phyloP scores from a whole-genome alignment of 2,888 invertebrate genomes.

The Phrixothrix hirtus region DNA sequence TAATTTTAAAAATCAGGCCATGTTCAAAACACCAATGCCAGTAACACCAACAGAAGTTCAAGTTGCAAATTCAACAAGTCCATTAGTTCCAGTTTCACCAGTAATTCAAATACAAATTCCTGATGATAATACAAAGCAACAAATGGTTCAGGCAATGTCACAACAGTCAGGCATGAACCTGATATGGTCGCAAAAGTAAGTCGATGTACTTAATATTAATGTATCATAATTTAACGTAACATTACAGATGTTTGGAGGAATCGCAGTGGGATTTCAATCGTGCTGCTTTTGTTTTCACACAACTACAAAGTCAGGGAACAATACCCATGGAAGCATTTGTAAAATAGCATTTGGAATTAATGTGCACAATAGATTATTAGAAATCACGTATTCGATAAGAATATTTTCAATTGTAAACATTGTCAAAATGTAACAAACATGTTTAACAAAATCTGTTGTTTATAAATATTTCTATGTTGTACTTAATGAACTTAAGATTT shows the following conservation, averaged over 20 bases:
- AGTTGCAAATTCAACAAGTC: not conserved
- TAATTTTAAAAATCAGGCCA: no score
- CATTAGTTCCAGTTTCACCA: slow-evolving; percentile 30
- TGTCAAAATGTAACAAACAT: no score
- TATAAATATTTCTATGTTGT: no score
- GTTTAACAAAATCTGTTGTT: no score
- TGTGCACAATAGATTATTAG: no score
- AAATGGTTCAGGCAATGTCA: slow-evolving; percentile 73
- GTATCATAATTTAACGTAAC: no score
- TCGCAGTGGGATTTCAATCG: slow-evolving; percentile 85
- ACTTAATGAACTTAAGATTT: no score
- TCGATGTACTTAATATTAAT: no score
- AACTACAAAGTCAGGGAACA: slow-evolving; percentile 75
- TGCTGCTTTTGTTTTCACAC: slow-evolving; percentile 77
- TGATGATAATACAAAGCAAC: slow-evolving; percentile 67
- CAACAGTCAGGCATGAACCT: slow-evolving; percentile 82
- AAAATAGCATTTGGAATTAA: no score
- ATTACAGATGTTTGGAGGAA: slow-evolving; percentile 80
- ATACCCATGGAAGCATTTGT: slow-evolving; percentile 86
- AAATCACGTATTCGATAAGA: no score
- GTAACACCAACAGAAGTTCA: not conserved
- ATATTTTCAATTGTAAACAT: no score
- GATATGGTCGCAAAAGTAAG: slow-evolving; percentile 77
- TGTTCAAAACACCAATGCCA: no score
- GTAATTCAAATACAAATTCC: slow-evolving; percentile 40